Conservation (phyloP, 23 tunicate genomes). For the Oikopleura dioica region DNA sequence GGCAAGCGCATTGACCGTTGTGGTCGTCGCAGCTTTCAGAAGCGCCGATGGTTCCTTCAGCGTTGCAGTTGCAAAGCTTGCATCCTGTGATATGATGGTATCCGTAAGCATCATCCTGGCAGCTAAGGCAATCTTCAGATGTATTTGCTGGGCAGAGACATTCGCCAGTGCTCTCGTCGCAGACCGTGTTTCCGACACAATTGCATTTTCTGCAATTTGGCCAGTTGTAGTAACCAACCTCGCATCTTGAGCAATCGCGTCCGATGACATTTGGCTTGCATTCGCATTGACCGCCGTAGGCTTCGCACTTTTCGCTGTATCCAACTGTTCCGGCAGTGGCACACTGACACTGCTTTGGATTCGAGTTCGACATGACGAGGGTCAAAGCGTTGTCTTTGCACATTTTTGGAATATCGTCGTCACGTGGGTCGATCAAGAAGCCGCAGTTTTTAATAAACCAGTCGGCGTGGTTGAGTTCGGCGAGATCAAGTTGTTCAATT, state of each 20-base stretch:
- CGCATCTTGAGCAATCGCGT: slow-evolving; percentile 50
- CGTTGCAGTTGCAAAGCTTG: slow-evolving; percentile 46
- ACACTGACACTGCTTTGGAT: slow-evolving; percentile 30
- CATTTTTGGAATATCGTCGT: not conserved
- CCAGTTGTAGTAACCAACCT: slow-evolving; percentile 33
- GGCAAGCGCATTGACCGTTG: slow-evolving; percentile 66
- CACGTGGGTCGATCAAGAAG: slow-evolving; percentile 1
- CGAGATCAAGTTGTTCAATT: not conserved
- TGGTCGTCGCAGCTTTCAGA: slow-evolving; percentile 34
- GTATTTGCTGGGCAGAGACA: slow-evolving; percentile 95
- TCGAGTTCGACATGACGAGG: slow-evolving; percentile 15
- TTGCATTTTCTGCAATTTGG: slow-evolving; percentile 68
- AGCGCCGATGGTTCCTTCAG: slow-evolving; percentile 36
- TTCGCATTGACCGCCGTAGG: slow-evolving; percentile 82
- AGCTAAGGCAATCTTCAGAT: slow-evolving; percentile 22
- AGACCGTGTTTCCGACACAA: slow-evolving; percentile 31
- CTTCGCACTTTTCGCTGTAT: slow-evolving; percentile 46
- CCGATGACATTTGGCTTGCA: slow-evolving; percentile 71
- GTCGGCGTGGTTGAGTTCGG: not conserved
- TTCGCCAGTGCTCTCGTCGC: slow-evolving; percentile 31
- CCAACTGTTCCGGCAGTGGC: slow-evolving; percentile 86
- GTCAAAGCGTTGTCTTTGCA: slow-evolving; percentile 35
- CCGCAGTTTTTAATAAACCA: slow-evolving; percentile 1
- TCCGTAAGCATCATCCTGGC: slow-evolving; percentile 57
- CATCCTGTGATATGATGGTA: slow-evolving; percentile 62